These are phyloP conservation scores for Cotesia glomerata DNA, from an alignment of 1,140 invertebrate species.

Conservation along the genomic window DNA sequence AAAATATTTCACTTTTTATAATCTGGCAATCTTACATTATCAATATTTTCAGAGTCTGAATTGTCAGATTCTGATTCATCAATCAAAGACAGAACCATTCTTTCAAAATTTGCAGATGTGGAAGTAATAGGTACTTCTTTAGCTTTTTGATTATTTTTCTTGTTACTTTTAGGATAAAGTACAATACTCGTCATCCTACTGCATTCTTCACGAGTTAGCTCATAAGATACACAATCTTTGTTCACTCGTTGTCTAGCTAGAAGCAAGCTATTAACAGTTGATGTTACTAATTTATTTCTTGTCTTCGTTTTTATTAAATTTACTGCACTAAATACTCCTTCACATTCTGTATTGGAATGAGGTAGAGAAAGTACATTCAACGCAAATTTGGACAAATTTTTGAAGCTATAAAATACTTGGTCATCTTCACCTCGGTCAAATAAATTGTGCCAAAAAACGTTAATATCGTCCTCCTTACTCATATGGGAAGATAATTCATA, in stretches of 20 bases:
- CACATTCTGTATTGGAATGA: conserved; percentile 27
- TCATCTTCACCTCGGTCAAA: background rate
- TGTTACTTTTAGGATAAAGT: background rate
- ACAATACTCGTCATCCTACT: background rate
- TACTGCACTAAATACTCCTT: conserved; percentile 23
- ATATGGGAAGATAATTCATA: conserved; percentile 18
- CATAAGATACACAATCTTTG: background rate
- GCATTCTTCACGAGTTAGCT: background rate
- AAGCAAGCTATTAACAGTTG: conserved; percentile 17
- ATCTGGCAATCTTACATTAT: too few species aligned
- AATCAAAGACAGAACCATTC: too few species aligned
- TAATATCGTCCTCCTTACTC: background rate
- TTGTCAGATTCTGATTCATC: too few species aligned
- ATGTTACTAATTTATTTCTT: conserved; percentile 23
- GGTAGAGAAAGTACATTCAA: conserved; percentile 18
- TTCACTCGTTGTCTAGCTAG: conserved; percentile 19
- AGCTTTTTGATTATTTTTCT: too few species aligned
- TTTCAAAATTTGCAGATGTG: too few species aligned
- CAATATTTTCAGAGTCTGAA: too few species aligned
- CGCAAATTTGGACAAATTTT: conserved; percentile 23
- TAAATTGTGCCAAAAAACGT: conserved; percentile 14
- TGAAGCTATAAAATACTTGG: conserved; percentile 4
- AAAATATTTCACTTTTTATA: too few species aligned
- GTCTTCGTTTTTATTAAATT: conserved; percentile 27
- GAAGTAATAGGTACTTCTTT: too few species aligned